Percentiles rank a stretch among this genome's conserved stretches.
Evolutionary conservation across 2,113 vertebrate species (phyloP).

Genomic region (Morphnarchus princeps): DNA sequence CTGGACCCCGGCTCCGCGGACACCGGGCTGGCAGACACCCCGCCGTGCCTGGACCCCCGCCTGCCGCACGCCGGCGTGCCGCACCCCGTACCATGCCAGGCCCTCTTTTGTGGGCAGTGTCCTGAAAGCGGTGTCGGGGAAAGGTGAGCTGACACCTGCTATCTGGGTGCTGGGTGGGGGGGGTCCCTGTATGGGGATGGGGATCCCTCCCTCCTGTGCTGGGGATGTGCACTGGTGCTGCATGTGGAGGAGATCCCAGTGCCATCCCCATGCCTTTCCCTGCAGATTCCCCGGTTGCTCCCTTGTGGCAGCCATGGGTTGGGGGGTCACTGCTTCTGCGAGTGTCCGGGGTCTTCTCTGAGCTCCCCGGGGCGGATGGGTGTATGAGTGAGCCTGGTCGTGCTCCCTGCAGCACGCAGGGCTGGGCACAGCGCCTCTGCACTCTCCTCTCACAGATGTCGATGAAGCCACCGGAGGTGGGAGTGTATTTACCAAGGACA

Average conservation of each 20-base stretch:
- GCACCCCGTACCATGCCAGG: fast-evolving
- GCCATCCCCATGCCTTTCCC: neutral
- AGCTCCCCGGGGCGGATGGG: fast-evolving
- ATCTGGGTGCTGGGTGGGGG: neutral
- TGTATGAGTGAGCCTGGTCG: fast-evolving
- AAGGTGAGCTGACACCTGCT: slow-evolving; percentile 51
- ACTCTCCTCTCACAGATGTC: neutral
- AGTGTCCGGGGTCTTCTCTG: neutral
- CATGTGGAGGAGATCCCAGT: neutral
- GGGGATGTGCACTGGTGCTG: neutral
- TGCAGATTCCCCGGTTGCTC: neutral
- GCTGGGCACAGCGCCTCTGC: neutral
- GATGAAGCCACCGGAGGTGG: neutral
- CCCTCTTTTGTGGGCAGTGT: slow-evolving; percentile 23
- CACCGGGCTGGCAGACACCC: neutral
- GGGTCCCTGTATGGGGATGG: neutral
- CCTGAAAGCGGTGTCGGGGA: neutral
- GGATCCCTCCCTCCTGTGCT: fast-evolving
- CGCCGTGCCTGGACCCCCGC: neutral
- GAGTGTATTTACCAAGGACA: slow-evolving; percentile 30
- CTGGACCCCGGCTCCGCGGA: neutral
- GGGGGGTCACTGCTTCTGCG: fast-evolving
- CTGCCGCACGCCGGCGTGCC: neutral
- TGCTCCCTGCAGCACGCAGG: neutral
- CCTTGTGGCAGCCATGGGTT: neutral